Conservation (phyloP, 2,113 vertebrate species). For the Delphinus delphis region DNA sequence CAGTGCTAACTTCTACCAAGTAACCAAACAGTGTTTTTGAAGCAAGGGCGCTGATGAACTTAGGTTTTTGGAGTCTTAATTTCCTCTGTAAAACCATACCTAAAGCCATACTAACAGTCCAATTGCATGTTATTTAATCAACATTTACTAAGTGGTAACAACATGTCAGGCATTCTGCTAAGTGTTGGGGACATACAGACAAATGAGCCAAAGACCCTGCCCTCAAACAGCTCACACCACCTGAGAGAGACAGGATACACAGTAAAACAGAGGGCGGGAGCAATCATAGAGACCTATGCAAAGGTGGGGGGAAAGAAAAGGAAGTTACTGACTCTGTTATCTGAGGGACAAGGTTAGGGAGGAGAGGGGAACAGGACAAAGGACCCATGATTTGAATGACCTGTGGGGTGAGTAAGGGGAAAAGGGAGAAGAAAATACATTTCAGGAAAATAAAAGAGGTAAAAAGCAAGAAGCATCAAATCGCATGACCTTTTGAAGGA, state of each 20-base stretch:
- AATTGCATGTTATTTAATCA: neutral
- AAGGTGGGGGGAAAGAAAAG: neutral
- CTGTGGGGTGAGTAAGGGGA: neutral
- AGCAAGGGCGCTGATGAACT: neutral
- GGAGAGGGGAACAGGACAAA: neutral
- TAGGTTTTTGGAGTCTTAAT: neutral
- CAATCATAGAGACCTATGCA: neutral
- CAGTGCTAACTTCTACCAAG: neutral
- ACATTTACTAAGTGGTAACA: neutral
- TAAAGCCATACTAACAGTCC: neutral
- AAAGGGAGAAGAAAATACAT: neutral
- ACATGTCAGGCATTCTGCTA: neutral
- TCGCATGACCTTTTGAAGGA: neutral
- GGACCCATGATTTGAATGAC: neutral
- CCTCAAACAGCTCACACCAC: neutral
- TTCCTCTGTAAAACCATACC: neutral
- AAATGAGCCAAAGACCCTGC: neutral
- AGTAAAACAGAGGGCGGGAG: neutral
- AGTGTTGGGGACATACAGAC: neutral
- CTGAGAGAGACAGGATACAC: too few relatives aligned
- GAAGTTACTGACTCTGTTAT: neutral
- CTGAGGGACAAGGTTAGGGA: neutral
- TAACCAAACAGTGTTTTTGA: neutral
- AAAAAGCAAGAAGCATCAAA: neutral
- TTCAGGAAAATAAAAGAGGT: neutral